phyloP scores from a whole-genome alignment of 2,888 invertebrate genomes.

The Sesia apiformis region DNA sequence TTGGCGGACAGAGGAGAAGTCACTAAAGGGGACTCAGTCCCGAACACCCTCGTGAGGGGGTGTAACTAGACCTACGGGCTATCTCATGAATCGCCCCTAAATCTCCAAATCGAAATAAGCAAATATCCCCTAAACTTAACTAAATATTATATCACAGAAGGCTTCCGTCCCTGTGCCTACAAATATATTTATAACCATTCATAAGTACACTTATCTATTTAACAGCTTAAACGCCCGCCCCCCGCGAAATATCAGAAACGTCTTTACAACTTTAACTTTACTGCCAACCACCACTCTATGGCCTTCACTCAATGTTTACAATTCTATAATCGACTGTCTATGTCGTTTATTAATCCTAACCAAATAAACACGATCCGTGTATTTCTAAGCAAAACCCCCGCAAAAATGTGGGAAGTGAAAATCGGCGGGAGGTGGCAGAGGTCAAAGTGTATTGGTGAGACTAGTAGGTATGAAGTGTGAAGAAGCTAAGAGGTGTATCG shows the following conservation, averaged over 20 bases:
- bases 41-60: no score
- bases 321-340: slow-evolving; percentile 17
- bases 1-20: no score
- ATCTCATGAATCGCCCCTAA: no score
- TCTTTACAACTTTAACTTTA: slow-evolving; percentile 15
- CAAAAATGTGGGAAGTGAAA: no score
- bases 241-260: slow-evolving; percentile 45
- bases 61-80: no score
- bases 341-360: slow-evolving; percentile 23
- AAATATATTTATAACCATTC: slow-evolving; percentile 24
- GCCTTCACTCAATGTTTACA: slow-evolving; percentile 14
- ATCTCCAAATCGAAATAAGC: no score
- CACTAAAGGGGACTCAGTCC: no score
- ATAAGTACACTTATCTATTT: slow-evolving; percentile 44
- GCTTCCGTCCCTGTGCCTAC: not conserved
- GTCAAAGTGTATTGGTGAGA: slow-evolving; percentile 33
- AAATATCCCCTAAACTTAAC: no score
- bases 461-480: slow-evolving; percentile 69
- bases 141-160: not conserved
- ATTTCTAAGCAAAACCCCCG: slow-evolving; percentile 3
- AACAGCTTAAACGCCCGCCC: slow-evolving; percentile 52
- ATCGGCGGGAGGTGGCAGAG: slow-evolving; percentile 25
- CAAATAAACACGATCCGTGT: slow-evolving; percentile 27
- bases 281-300: slow-evolving; percentile 9
- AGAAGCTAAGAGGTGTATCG: slow-evolving; percentile 68